phyloP scores from a whole-genome alignment of 2,888 invertebrate genomes.

The Phyto melanocephala region DNA sequence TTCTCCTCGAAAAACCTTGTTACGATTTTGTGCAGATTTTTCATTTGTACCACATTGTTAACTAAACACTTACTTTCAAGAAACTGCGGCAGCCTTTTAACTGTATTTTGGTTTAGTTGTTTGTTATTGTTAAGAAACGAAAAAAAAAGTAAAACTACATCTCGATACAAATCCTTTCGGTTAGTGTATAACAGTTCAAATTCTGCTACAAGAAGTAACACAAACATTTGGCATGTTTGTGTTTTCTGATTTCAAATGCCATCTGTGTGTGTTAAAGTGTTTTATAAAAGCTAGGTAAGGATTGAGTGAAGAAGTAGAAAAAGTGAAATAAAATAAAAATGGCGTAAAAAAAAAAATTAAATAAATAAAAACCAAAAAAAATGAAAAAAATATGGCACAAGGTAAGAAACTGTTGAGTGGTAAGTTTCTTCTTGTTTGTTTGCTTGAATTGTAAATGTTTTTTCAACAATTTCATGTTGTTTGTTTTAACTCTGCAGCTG shows the following conservation, averaged over 20 bases:
- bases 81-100: background rate
- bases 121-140: background rate
- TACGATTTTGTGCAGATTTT: too few relatives aligned
- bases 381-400: slow-evolving; percentile 72
- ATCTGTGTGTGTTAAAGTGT: slow-evolving; percentile 8
- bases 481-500: background rate
- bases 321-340: background rate
- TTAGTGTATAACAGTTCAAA: too few relatives aligned
- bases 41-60: background rate
- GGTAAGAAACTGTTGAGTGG: slow-evolving; percentile 69
- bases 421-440: slow-evolving; percentile 21
- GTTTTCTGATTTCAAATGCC: background rate
- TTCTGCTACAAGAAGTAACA: slow-evolving; percentile 16
- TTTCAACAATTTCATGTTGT: slow-evolving; percentile 7
- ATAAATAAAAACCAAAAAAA: slow-evolving; percentile 66
- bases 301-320: slow-evolving; percentile 9
- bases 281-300: slow-evolving; percentile 35
- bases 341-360: slow-evolving; percentile 18
- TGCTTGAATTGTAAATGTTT: slow-evolving; percentile 27
- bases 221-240: background rate
- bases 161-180: slow-evolving; percentile 1
- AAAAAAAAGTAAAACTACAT: too few relatives aligned
- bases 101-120: background rate
- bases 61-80: background rate
- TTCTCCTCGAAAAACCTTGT: too few relatives aligned